Evolutionary conservation across 2,113 vertebrate species (phyloP), one percentile per base, ranked within the genome.

Genomic region (Tautogolabrus adspersus): DNA sequence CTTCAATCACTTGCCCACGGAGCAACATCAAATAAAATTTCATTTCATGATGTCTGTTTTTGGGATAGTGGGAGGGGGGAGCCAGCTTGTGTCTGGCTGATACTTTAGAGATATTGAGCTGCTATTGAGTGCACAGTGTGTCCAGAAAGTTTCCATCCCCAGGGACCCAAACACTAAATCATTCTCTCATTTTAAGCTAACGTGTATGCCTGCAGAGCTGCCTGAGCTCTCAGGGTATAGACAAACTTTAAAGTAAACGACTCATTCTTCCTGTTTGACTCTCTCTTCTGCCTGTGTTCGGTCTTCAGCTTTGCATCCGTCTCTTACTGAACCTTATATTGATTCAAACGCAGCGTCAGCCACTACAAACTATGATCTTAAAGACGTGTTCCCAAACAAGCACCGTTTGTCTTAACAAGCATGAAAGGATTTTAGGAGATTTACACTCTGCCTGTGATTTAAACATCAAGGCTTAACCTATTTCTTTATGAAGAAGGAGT

Each of bases 381-480:
- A 90, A 89, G 73, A 82, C 75, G 66, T 73, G 81, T 86, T 88
- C 56, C 82, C 70, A 79, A 90, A 88, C 81, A 88, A 77, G 74
- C 82, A 67, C 60, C 80, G 73, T 91, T 90, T 91, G 88, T 91
- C 88, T 86, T 90, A 87, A 90, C 84, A 93, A 83, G 85, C 85
- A 88, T 89, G 89, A 87, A 87, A 87, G 86, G 88, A 92, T 93
- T 93, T 90, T 62, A 83, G 75, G 83, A 93, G 91, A 90, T 93
- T 91, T 91, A 87, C 80, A 86, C 83, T 79, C 85, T 71, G 76
- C 77, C 68, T 91, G 87, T 83, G 87, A 91, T 92, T 93, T 89
- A 90, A 92, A 93, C 91, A 94, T 93, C 90, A 92, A 90, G 91
- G 88, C 88, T 89, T 92, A 93, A 92, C 89, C 87, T 92, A 92